phyloP scores from a whole-genome alignment of 2,888 invertebrate genomes.

The Strigamia crassipes region DNA sequence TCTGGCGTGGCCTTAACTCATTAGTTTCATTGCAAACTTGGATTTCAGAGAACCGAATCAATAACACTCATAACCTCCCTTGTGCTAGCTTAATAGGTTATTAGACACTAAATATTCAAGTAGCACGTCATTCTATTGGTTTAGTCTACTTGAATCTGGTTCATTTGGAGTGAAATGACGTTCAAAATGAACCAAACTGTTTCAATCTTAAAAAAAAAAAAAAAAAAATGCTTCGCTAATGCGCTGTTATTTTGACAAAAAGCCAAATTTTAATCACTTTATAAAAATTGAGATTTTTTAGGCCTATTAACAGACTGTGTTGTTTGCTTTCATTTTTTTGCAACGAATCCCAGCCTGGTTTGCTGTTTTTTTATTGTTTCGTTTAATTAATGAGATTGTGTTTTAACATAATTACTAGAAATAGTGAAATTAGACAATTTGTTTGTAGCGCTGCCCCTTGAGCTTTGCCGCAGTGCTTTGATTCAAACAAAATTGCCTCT shows the following conservation, averaged over 20 bases:
- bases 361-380: background rate
- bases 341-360: background rate
- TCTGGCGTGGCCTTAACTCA: background rate
- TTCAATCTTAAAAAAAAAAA: background rate
- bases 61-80: background rate
- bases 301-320: background rate
- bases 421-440: background rate
- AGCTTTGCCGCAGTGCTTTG: background rate
- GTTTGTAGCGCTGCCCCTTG: background rate
- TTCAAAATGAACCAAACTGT: background rate
- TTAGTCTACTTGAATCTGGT: background rate
- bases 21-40: slow-evolving; percentile 25
- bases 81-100: background rate
- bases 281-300: background rate
- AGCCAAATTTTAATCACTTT: background rate
- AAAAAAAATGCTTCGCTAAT: background rate
- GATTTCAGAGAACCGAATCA: slow-evolving; percentile 24
- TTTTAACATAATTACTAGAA: background rate
- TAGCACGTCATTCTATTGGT: background rate
- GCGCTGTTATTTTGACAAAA: background rate
- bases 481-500: background rate
- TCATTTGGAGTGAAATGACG: background rate
- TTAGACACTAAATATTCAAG: slow-evolving; percentile 23
- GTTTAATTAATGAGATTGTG: background rate
- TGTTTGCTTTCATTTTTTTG: background rate